Conservation (phyloP, 2,888 invertebrate genomes). For the Mongoloraphidia duomilia region DNA sequence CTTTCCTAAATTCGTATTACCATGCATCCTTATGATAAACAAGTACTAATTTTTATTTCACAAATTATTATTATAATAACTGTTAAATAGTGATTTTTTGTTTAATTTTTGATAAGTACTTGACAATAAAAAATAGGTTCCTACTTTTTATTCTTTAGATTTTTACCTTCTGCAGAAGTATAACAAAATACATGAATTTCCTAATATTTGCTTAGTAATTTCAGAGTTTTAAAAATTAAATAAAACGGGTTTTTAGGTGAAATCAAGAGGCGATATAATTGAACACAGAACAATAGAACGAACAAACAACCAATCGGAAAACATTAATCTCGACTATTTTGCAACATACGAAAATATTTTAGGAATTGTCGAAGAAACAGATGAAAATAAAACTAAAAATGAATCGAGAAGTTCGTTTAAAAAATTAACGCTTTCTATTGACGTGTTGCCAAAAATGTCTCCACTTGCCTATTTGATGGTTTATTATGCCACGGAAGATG, state of each 20-base stretch:
- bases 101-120: too few species aligned
- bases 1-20: too few species aligned
- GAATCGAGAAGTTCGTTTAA: conserved; percentile 18
- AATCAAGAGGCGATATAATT: conserved; percentile 23
- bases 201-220: not conserved
- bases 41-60: too few species aligned
- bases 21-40: too few species aligned
- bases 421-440: conserved; percentile 32
- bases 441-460: conserved; percentile 32
- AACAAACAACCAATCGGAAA: conserved; percentile 16
- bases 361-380: conserved; percentile 13
- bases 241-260: conserved; percentile 21
- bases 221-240: not conserved
- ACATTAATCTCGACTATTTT: conserved; percentile 19
- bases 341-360: conserved; percentile 18
- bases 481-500: conserved; percentile 37
- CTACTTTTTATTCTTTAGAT: too few species aligned
- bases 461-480: conserved; percentile 35
- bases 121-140: too few species aligned
- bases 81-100: too few species aligned
- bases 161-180: too few species aligned
- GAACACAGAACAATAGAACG: conserved; percentile 21
- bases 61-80: too few species aligned
- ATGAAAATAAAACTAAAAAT: conserved; percentile 19
- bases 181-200: too few species aligned